These are phyloP conservation scores for Glossophaga mutica DNA, from an alignment of 2,797 vertebrate species.

Conservation along the genomic window DNA sequence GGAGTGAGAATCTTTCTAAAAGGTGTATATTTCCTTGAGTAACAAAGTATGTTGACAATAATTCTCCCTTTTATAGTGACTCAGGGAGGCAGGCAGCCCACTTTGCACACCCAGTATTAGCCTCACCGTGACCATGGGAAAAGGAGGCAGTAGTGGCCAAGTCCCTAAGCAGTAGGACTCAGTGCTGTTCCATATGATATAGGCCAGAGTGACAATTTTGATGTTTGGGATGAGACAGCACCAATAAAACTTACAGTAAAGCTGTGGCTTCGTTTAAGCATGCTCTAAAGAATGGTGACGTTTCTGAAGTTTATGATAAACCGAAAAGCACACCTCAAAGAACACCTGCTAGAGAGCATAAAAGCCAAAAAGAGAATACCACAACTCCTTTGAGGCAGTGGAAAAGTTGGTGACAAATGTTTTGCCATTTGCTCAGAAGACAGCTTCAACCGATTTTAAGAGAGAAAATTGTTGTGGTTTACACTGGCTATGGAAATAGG, in stretches of 20 bases:
- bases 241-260: neutral
- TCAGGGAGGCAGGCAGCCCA: neutral
- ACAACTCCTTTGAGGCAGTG: constrained; percentile 87
- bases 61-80: neutral
- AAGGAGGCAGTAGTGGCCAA: neutral
- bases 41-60: neutral
- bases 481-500: constrained; percentile 91
- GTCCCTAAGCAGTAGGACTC: neutral
- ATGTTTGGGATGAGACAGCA: neutral
- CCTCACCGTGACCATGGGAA: neutral
- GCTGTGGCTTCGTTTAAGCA: constrained; percentile 78
- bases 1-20: neutral
- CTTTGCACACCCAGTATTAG: neutral
- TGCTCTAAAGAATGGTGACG: constrained; percentile 90
- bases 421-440: constrained; percentile 94
- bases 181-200: neutral
- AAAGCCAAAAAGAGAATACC: constrained; percentile 87
- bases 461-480: constrained; percentile 91
- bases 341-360: constrained; percentile 91
- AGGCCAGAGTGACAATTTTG: neutral
- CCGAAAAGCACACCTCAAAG: constrained; percentile 85
- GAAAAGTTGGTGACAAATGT: constrained; percentile 91
- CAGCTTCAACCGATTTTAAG: constrained; percentile 86
- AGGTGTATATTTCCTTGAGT: neutral
- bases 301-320: constrained; percentile 76